Evolutionary conservation across 1,140 invertebrate genomes (phyloP).

Genomic region (Propsilocerus akamusi): DNA sequence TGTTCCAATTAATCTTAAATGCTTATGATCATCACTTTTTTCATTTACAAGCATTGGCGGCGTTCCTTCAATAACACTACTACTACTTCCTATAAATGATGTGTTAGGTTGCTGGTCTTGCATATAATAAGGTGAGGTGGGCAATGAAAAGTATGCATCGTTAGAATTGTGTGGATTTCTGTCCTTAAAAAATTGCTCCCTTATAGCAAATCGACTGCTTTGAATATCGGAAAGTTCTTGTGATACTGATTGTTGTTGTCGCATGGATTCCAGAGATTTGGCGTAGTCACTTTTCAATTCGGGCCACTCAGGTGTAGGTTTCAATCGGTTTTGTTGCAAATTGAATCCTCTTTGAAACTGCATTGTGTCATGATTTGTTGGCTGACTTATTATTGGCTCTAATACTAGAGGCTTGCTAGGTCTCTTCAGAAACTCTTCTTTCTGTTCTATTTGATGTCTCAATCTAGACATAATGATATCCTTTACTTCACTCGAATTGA

Average conservation of each 20-base stretch:
- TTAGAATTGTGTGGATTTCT: background rate
- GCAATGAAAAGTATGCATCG: background rate
- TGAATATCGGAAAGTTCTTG: background rate
- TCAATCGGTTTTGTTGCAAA: slow-evolving; percentile 50
- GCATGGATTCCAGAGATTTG: slow-evolving; percentile 7
- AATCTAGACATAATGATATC: slow-evolving; percentile 50
- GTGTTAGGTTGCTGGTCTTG: slow-evolving; percentile 13
- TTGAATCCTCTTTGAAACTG: slow-evolving; percentile 27
- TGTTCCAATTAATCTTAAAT: slow-evolving; percentile 21
- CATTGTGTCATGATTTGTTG: slow-evolving; percentile 8
- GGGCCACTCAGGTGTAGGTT: slow-evolving; percentile 48
- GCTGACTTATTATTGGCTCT: background rate
- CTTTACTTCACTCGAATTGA: slow-evolving; percentile 41
- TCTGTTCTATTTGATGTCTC: slow-evolving; percentile 65
- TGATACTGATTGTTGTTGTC: slow-evolving; percentile 9
- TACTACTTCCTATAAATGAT: slow-evolving; percentile 8
- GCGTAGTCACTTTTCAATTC: slow-evolving; percentile 23
- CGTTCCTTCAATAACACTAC: background rate
- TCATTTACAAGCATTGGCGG: background rate
- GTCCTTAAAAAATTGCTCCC: slow-evolving; percentile 1
- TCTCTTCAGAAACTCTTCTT: slow-evolving; percentile 65
- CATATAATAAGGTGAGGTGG: slow-evolving; percentile 1
- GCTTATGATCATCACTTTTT: background rate
- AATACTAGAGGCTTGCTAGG: slow-evolving; percentile 23
- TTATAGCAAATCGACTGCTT: background rate